phyloP scores from a whole-genome alignment of 2,888 invertebrate species.

The Chouioia cunea region DNA sequence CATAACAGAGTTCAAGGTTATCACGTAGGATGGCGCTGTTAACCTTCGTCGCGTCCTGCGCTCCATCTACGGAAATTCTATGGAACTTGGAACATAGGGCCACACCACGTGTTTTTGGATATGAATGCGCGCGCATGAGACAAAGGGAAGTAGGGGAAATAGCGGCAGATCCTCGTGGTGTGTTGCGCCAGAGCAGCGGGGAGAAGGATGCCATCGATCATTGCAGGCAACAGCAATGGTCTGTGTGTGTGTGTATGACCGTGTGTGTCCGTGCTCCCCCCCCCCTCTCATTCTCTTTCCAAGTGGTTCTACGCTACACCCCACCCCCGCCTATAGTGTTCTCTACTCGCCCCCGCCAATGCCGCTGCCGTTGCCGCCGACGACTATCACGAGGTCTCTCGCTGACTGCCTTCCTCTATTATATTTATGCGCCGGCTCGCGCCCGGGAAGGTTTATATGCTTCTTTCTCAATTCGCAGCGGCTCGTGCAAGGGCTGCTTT shows the following conservation, averaged over 20 bases:
- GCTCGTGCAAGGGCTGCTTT: slow-evolving; percentile 6
- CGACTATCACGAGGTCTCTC: slow-evolving; percentile 66
- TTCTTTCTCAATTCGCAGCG: slow-evolving; percentile 12
- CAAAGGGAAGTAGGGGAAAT: slow-evolving; percentile 19
- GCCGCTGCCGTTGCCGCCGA: slow-evolving; percentile 53
- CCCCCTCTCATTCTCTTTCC: not conserved
- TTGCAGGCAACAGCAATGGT: slow-evolving; percentile 54
- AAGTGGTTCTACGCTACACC: not conserved
- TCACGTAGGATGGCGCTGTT: slow-evolving; percentile 54
- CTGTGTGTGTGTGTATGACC: slow-evolving; percentile 61
- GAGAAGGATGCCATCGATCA: slow-evolving; percentile 66
- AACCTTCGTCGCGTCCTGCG: slow-evolving; percentile 16
- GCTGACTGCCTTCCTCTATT: slow-evolving; percentile 59
- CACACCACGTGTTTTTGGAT: slow-evolving; percentile 57
- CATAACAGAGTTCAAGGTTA: slow-evolving; percentile 53
- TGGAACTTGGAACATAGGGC: slow-evolving; percentile 51
- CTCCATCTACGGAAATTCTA: slow-evolving; percentile 57
- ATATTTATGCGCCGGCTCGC: slow-evolving; percentile 68
- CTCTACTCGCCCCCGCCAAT: slow-evolving; percentile 59
- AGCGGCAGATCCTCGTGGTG: slow-evolving; percentile 22
- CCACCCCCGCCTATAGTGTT: slow-evolving; percentile 18
- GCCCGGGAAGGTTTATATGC: slow-evolving; percentile 62
- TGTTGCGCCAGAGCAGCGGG: slow-evolving; percentile 47
- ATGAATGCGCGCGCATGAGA: slow-evolving; percentile 5
- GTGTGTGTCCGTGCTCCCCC: slow-evolving; percentile 50